Evolutionary conservation across 2,888 invertebrate genomes (phyloP), one percentile per base, ranked within the genome.

Genomic region (Autographa gamma): DNA sequence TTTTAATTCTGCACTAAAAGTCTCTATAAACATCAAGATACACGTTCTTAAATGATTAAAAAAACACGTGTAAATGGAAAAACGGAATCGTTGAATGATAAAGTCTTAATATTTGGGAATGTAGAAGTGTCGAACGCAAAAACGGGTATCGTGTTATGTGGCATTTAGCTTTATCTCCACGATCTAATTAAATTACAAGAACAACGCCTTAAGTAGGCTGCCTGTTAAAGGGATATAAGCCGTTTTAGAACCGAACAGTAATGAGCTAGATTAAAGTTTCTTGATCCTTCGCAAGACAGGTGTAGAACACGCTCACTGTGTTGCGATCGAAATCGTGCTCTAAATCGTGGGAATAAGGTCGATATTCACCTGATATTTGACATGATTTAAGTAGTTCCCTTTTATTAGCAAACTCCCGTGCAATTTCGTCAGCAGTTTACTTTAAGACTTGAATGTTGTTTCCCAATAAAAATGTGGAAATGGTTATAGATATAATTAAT

Each of bases 251-350:
- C 81, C 84, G 74, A 81, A 78, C 84, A 87, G 84, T 88, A 90
- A 89, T 89, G 89, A 90, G 89, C 89, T 82, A 89, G 91, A 93
- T 92, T 91, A 90, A 88, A 91, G 92, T 93, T 92, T 89, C 91
- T 92, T 91, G 91, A 92, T 94, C 90, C 90, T 90, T 88, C 79
- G 74, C 85, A 59, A 86, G 90, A 93, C 94, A 95, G 93, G 94
- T 94, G 94, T 90, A 91, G 86, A 87, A 76, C 83, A 85, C 83
- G 85, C 80, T 82, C 70, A 70, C 65, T 65, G 66, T 73, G 62
- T 74, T 79, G 59, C 85, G 85, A 76, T 77, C 69, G 54, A 91
- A 89, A 86, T 85, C 83, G 77, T 83, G 73, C 81, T 82, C 77
- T 87, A 85, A 60, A 18, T 34, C 74, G 73, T 85, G 81, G 74